phyloP scores from a whole-genome alignment of 2,113 vertebrate species.

The Halichoerus grypus region DNA sequence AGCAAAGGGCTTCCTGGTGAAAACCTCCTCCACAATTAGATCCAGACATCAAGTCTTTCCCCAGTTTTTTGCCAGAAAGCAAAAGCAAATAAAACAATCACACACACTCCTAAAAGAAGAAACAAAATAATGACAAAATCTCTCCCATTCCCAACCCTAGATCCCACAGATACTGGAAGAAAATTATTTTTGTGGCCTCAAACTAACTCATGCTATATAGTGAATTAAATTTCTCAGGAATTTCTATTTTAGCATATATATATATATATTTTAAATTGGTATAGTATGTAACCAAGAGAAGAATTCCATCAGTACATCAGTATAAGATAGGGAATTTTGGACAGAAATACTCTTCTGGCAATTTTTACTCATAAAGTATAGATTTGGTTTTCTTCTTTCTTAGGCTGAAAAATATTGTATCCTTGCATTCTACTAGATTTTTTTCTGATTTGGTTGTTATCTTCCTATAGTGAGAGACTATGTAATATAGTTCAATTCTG shows the following conservation, averaged over 20 bases:
- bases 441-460: neutral
- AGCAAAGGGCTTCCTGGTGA: neutral
- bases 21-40: neutral
- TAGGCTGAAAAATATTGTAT: neutral
- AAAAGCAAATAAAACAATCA: neutral
- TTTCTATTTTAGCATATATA: neutral
- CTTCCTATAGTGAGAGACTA: neutral
- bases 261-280: neutral
- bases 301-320: neutral
- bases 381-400: neutral
- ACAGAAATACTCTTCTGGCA: neutral
- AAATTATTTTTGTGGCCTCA: neutral
- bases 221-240: neutral
- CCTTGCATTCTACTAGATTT: neutral
- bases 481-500: neutral
- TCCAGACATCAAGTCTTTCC: neutral
- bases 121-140: neutral
- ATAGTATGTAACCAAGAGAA: neutral
- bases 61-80: neutral
- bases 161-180: neutral
- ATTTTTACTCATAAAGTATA: neutral
- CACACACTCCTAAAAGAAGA: neutral
- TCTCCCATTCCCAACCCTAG: neutral
- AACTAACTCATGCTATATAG: neutral
- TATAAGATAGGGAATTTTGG: neutral